These are phyloP conservation scores for Chauna torquata DNA, from an alignment of 2,113 vertebrate species.

Conservation along the genomic window DNA sequence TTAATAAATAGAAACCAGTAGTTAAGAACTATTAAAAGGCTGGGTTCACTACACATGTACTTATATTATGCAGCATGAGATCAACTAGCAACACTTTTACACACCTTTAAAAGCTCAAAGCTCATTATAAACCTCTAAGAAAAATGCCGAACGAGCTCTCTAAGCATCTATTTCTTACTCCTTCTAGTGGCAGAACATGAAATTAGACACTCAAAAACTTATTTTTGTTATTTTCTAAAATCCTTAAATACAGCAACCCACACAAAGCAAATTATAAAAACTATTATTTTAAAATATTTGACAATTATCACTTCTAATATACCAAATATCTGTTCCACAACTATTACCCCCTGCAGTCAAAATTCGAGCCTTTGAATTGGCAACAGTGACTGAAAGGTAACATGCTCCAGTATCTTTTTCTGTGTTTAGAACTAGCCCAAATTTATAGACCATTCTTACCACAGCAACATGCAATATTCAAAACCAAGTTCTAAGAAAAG, in stretches of 20 bases:
- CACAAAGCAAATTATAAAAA: neutral
- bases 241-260: neutral
- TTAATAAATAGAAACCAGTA: neutral
- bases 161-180: conserved; percentile 9
- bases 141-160: neutral
- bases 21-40: neutral
- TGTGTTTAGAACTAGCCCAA: neutral
- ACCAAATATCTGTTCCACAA: neutral
- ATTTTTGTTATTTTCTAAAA: neutral
- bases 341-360: neutral
- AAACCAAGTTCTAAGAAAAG: neutral
- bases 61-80: neutral
- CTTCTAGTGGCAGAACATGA: conserved; percentile 41
- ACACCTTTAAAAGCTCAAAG: neutral
- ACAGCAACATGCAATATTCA: neutral
- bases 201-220: neutral
- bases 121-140: neutral
- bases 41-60: neutral
- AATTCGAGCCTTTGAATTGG: neutral
- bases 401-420: neutral
- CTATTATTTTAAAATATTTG: neutral
- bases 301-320: neutral
- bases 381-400: neutral
- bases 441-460: neutral
- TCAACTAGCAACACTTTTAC: neutral